These are phyloP conservation scores for Ianthella basta DNA, from an alignment of 37 sponge, comb jelly and placozoan species.

Conservation along the genomic window DNA sequence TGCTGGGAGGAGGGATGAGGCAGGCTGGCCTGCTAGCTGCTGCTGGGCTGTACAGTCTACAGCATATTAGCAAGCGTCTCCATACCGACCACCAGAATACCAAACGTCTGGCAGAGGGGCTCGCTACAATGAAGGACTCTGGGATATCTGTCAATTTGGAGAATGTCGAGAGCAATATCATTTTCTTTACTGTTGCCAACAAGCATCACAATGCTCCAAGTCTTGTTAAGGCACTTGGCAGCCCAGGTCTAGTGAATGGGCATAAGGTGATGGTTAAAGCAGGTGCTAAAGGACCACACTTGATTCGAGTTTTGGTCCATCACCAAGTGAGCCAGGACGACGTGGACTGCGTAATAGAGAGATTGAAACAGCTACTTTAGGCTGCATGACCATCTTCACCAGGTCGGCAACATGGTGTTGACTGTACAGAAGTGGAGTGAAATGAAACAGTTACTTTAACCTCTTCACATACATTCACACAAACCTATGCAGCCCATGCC, in stretches of 20 bases:
- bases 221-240: background rate
- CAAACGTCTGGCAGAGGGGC: conserved; percentile 43
- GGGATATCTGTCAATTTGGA: conserved; percentile 53
- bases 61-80: conserved; percentile 50
- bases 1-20: conserved; percentile 50
- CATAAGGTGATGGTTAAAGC: background rate
- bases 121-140: conserved; percentile 39
- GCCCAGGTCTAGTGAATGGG: background rate
- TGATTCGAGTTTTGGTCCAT: conserved; percentile 47
- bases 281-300: background rate
- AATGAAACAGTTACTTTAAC: too few species aligned
- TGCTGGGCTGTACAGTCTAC: conserved; percentile 70
- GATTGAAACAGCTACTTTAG: conserved; percentile 20
- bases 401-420: too few species aligned
- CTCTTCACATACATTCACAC: too few species aligned
- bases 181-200: conserved; percentile 38
- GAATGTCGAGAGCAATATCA: conserved; percentile 70
- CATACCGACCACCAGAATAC: conserved; percentile 78
- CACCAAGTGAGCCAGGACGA: conserved; percentile 54
- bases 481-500: too few species aligned
- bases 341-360: conserved; percentile 38
- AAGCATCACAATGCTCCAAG: background rate
- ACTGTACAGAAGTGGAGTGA: too few species aligned
- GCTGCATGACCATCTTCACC: too few species aligned
- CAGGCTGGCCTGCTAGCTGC: conserved; percentile 83